phyloP scores from a whole-genome alignment of 2,888 invertebrate genomes.

The Rhingia campestris region DNA sequence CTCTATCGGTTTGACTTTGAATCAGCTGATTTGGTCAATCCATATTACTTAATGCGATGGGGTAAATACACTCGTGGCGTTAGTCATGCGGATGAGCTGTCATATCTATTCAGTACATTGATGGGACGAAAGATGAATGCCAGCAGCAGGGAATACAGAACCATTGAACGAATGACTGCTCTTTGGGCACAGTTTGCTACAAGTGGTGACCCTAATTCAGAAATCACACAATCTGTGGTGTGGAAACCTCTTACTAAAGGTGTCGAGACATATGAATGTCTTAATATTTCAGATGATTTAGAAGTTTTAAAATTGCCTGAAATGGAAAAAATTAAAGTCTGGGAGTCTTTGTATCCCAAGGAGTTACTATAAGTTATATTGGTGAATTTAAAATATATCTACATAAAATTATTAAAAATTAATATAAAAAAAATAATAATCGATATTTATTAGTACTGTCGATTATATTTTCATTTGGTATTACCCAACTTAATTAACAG shows the following conservation, averaged over 20 bases:
- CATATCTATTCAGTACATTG: constrained; percentile 80
- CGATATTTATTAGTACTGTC: no score
- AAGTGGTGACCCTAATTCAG: constrained; percentile 79
- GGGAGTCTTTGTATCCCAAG: constrained; percentile 79
- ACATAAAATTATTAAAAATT: no score
- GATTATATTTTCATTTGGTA: no score
- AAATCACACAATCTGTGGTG: constrained; percentile 64
- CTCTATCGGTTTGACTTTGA: constrained; percentile 82
- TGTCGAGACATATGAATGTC: constrained; percentile 74
- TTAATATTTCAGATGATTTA: constrained; percentile 79
- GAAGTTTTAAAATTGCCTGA: constrained; percentile 78
- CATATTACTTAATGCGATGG: constrained; percentile 79
- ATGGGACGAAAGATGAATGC: constrained; percentile 76
- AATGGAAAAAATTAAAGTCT: constrained; percentile 76
- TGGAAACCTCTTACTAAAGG: constrained; percentile 76
- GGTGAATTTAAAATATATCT: no score
- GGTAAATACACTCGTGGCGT: constrained; percentile 79
- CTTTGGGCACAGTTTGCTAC: constrained; percentile 80
- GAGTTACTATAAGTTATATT: no score
- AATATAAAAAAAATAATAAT: no score
- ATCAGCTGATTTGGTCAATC: constrained; percentile 77
- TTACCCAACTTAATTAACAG: no score
- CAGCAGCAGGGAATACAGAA: constrained; percentile 77
- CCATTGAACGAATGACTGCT: constrained; percentile 78
- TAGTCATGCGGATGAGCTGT: constrained; percentile 81